Evolutionary conservation across 1,140 invertebrate species (phyloP).

Genomic region (Stegodyphus dumicola): DNA sequence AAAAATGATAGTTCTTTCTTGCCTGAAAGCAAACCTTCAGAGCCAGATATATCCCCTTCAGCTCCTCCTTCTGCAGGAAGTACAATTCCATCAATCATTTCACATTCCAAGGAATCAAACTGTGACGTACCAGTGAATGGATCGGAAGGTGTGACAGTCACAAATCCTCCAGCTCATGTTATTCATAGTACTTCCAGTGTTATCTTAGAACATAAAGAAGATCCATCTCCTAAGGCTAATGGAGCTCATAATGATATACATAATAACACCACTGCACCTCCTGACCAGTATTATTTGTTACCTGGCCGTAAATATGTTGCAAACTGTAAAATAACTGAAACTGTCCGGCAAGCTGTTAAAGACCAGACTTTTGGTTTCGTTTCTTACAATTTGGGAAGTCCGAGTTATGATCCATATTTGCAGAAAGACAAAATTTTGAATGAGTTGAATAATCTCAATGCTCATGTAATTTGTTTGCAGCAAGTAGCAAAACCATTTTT

Average conservation of each 20-base stretch:
- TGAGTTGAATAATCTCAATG: slow-evolving; percentile 49
- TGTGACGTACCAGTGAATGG: slow-evolving; percentile 24
- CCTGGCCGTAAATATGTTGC: slow-evolving; percentile 52
- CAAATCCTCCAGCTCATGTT: neutral
- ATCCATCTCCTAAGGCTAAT: slow-evolving; percentile 37
- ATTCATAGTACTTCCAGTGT: neutral
- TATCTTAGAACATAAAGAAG: slow-evolving; percentile 24
- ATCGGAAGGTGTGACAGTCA: neutral
- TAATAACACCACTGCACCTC: neutral
- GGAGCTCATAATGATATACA: slow-evolving; percentile 31
- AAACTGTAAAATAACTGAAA: slow-evolving; percentile 38
- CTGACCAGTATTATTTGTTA: slow-evolving; percentile 43
- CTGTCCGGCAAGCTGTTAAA: slow-evolving; percentile 17
- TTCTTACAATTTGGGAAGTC: slow-evolving; percentile 55
- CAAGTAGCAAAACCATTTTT: slow-evolving; percentile 54
- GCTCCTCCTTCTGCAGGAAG: neutral
- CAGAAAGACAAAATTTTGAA: slow-evolving; percentile 58
- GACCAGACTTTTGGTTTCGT: slow-evolving; percentile 46
- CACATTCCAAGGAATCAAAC: slow-evolving; percentile 24
- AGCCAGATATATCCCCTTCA: neutral
- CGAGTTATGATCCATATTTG: neutral
- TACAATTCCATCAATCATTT: neutral
- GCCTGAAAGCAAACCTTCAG: neutral
- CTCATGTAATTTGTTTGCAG: slow-evolving; percentile 58
- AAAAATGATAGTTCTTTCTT: neutral